These are phyloP conservation scores for Lutjanus campechanus DNA, from an alignment of 2,797 vertebrate genomes.

Conservation along the genomic window DNA sequence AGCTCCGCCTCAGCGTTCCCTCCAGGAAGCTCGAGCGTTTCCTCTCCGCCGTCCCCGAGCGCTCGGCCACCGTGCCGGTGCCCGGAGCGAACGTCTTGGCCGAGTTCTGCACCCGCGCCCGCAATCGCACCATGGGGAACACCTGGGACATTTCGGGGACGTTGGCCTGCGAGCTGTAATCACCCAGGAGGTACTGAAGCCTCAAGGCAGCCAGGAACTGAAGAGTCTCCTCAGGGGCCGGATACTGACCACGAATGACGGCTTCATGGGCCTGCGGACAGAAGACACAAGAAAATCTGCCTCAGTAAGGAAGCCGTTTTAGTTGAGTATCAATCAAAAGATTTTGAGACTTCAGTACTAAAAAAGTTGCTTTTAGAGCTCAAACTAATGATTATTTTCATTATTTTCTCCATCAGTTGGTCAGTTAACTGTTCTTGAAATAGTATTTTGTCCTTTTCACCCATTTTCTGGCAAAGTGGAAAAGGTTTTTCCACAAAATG, in stretches of 20 bases:
- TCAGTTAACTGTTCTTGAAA: too few species aligned
- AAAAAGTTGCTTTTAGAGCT: too few species aligned
- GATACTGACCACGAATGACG: slow-evolving; percentile 94
- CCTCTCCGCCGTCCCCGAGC: slow-evolving; percentile 84
- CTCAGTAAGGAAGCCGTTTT: too few species aligned
- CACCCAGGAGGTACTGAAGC: slow-evolving; percentile 93
- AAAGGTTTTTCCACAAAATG: too few species aligned
- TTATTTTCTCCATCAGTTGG: too few species aligned
- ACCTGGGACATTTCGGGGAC: slow-evolving; percentile 91
- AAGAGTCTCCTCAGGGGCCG: slow-evolving; percentile 95
- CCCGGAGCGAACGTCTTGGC: slow-evolving; percentile 86
- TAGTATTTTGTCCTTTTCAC: too few species aligned
- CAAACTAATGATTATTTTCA: too few species aligned
- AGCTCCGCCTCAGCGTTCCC: slow-evolving; percentile 94
- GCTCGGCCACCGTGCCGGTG: slow-evolving; percentile 70
- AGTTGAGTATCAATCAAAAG: too few species aligned
- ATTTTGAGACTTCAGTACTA: too few species aligned
- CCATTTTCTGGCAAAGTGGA: too few species aligned
- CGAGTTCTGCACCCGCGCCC: slow-evolving; percentile 92
- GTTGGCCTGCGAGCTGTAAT: slow-evolving; percentile 81
- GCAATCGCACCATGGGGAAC: slow-evolving; percentile 91
- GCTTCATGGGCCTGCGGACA: slow-evolving; percentile 93
- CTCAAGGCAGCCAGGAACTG: slow-evolving; percentile 95
- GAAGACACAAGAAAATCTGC: not conserved
- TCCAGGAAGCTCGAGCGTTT: slow-evolving; percentile 96